These are phyloP conservation scores for Arctia plantaginis DNA, from an alignment of 2,888 invertebrate species.

Conservation along the genomic window DNA sequence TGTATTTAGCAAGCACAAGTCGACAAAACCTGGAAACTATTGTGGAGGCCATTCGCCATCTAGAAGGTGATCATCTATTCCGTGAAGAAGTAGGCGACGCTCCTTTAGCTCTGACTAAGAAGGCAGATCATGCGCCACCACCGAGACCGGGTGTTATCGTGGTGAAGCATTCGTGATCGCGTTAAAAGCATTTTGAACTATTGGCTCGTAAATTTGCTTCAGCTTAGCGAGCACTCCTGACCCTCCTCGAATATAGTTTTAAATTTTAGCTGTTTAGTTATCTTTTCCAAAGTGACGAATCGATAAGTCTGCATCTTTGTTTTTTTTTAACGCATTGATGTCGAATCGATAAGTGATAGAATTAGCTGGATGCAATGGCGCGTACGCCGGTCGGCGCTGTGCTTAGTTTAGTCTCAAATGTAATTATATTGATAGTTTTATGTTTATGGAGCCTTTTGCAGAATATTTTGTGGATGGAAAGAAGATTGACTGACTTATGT, in stretches of 20 bases:
- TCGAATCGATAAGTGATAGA: conserved; percentile 68
- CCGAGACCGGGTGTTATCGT: conserved; percentile 96
- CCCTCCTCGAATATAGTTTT: conserved; percentile 84
- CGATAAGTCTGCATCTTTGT: conserved; percentile 83
- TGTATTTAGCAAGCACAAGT: conserved; percentile 88
- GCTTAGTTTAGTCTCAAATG: conserved; percentile 84
- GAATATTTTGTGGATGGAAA: conserved; percentile 65
- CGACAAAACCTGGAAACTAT: conserved; percentile 99
- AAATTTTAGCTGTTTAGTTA: conserved; percentile 80
- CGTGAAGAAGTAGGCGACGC: conserved; percentile 89
- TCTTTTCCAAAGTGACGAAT: conserved; percentile 85
- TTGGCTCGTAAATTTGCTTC: conserved; percentile 67
- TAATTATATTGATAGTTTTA: conserved; percentile 69
- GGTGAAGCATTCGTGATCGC: conserved; percentile 93
- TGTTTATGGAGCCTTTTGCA: conserved; percentile 65
- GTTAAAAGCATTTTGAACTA: conserved; percentile 65
- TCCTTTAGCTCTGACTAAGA: conserved; percentile 87
- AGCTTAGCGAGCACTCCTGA: conserved; percentile 73
- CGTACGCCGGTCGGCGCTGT: conserved; percentile 75
- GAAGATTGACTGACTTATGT: conserved; percentile 79
- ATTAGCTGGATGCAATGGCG: conserved; percentile 71
- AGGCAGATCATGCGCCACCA: conserved; percentile 84
- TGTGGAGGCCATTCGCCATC: conserved; percentile 98
- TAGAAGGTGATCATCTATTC: conserved; percentile 98
- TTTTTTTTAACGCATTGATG: conserved; percentile 72